Base-by-base conservation (phyloP, 2,113 vertebrate species). In the Sinocyclocheilus anophthalmus region DNA sequence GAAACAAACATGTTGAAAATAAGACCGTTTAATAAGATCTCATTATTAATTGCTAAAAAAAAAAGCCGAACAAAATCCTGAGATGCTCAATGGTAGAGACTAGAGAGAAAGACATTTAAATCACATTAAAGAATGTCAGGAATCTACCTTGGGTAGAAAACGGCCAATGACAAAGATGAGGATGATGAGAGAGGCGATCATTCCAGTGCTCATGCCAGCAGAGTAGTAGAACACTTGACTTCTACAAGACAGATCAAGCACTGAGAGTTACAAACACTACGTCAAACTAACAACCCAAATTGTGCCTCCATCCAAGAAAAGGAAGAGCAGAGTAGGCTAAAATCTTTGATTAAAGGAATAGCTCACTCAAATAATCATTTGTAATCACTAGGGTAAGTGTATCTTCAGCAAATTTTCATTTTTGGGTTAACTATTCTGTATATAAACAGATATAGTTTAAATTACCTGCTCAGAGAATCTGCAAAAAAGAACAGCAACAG, bases 211-310 rank as follows among this genome's bases (percentile, higher is more conserved):
- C 92, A 98, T 94, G n/a, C 97, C 98, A 0, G 97, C 94, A 0
- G 97, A 97, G 90, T 99, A 99, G 92, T 95, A 98, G 92, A 99
- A 99, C 79, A 96, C 18, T 45, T 96, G 95, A 93, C 98, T 99
- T 94, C 98, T 99, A 92, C 26, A 84, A 57, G 30, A 84, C 13
- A 45, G 45, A 57, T 76, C 3, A 57, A 65, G 14, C 11, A 42
- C 39, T 2, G 5, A 76, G 0, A 69, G 22, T 39, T 26, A 12
- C 42, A 45, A 16, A 81, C n/a, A 42, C 7, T 37, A 57, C 30
- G 3, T 55, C 48, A 26, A 26, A 20, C 14, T 55, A 77, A 37
- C 50, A 79, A n/a, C 20, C 30, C 0, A 57, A 57, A 22, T 3
- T 78, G 76, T 78, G 53, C 10, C 12, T 76, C 42, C 5, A n/a